A percentile compares a stretch with the other conserved stretches of the same genome.
These are phyloP conservation scores for Leptodactylus fallax DNA, from an alignment of 2,797 vertebrate species.

Conservation along the genomic window DNA sequence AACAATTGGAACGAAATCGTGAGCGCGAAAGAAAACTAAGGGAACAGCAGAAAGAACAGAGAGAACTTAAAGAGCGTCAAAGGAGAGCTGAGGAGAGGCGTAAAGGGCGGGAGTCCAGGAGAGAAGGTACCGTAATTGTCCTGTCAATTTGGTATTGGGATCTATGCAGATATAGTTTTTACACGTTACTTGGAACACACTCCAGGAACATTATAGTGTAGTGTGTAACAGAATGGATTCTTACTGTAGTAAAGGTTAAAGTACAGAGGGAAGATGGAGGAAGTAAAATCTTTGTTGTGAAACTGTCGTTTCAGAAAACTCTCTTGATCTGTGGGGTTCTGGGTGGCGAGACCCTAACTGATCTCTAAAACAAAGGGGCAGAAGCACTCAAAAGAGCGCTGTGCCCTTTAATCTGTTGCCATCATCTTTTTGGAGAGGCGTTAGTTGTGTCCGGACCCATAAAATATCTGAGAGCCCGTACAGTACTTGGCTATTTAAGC, in stretches of 20 bases:
- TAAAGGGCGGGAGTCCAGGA: conserved; percentile 87
- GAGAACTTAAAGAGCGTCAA: conserved; percentile 92
- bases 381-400: neutral
- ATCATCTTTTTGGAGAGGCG: neutral
- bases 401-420: neutral
- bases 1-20: conserved; percentile 90
- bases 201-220: neutral
- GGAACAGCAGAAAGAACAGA: conserved; percentile 92
- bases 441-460: neutral
- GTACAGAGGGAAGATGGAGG: too few relatives aligned
- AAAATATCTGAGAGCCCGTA: too few relatives aligned
- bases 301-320: neutral
- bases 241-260: too few relatives aligned
- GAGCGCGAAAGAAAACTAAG: conserved; percentile 91
- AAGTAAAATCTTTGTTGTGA: too few relatives aligned
- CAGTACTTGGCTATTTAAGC: too few relatives aligned
- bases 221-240: too few relatives aligned
- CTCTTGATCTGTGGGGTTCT: neutral
- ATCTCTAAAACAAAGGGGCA: neutral
- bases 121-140: conserved; percentile 81
- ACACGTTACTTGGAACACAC: neutral
- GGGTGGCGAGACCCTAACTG: neutral
- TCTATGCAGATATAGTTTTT: neutral
- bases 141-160: neutral
- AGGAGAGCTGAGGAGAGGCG: conserved; percentile 89